These are phyloP conservation scores for Dendrolimus punctatus DNA, from an alignment of 1,140 invertebrate species.

Conservation along the genomic window DNA sequence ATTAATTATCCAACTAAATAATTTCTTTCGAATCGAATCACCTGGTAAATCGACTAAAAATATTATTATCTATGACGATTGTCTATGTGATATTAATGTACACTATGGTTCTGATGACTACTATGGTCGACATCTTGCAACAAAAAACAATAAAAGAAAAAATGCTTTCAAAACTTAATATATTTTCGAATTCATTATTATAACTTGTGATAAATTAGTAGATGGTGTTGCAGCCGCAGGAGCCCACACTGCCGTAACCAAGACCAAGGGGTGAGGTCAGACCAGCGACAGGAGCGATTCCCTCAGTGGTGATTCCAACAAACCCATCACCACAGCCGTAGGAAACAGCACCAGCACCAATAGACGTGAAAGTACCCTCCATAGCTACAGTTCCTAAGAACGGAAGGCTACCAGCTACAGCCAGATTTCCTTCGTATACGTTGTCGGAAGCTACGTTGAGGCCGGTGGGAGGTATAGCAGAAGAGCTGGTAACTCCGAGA, in stretches of 20 bases:
- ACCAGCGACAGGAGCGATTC: slow-evolving; percentile 2
- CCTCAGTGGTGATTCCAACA: neutral
- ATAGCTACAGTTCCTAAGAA: slow-evolving; percentile 7
- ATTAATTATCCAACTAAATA: too few relatives aligned
- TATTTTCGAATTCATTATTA: too few relatives aligned
- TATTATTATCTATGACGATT: too few relatives aligned
- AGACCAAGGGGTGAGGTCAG: neutral
- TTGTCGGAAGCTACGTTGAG: neutral
- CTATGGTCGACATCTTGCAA: too few relatives aligned
- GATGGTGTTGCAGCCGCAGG: slow-evolving; percentile 2
- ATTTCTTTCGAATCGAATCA: too few relatives aligned
- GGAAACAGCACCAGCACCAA: slow-evolving; percentile 20
- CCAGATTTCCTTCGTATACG: slow-evolving; percentile 6
- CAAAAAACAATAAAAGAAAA: too few relatives aligned
- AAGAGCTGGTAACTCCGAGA: slow-evolving; percentile 10
- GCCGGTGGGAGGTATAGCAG: slow-evolving; percentile 1
- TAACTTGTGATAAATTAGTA: too few relatives aligned
- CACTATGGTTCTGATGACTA: too few relatives aligned
- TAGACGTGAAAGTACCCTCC: slow-evolving; percentile 21
- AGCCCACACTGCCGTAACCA: slow-evolving; percentile 2
- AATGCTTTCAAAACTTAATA: too few relatives aligned
- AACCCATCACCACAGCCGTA: slow-evolving; percentile 19
- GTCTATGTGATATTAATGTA: too few relatives aligned
- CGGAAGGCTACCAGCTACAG: slow-evolving; percentile 6
- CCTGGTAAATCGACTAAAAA: too few relatives aligned